Evolutionary conservation across 1,140 invertebrate genomes (phyloP).

Genomic region (Lordiphosa stackelbergi): DNA sequence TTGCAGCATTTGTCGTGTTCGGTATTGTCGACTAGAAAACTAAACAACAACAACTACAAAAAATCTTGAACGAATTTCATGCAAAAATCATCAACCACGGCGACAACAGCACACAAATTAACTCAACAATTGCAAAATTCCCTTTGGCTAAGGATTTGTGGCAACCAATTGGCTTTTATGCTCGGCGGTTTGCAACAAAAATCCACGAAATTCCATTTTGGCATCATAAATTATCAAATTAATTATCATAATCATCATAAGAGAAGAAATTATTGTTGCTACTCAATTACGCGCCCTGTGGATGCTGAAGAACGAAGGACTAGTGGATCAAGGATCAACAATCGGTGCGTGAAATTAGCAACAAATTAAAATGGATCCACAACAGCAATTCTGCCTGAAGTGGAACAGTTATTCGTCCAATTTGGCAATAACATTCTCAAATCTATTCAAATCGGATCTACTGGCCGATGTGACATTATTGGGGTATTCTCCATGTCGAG

Average conservation of each 20-base stretch:
- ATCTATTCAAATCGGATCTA: conserved; percentile 92
- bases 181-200: conserved; percentile 45
- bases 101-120: conserved; percentile 55
- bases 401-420: conserved; percentile 95
- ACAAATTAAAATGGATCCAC: conserved; percentile 82
- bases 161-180: conserved; percentile 55
- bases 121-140: conserved; percentile 76
- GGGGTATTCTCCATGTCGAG: too few relatives aligned
- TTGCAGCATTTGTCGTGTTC: conserved; percentile 75
- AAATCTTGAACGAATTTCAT: conserved; percentile 23
- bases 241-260: conserved; percentile 5
- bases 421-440: conserved; percentile 90
- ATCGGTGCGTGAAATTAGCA: conserved; percentile 13
- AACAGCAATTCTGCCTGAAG: conserved; percentile 93
- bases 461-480: conserved; percentile 91
- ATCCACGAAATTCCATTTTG: conserved; percentile 74
- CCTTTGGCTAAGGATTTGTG: conserved; percentile 73
- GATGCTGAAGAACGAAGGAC: conserved; percentile 6
- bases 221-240: conserved; percentile 35
- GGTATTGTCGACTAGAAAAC: conserved; percentile 36
- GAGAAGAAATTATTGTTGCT: conserved; percentile 16
- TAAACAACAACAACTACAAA: not conserved
- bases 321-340: conserved; percentile 66
- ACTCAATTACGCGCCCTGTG: conserved; percentile 6
- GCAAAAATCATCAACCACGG: conserved; percentile 27